phyloP scores from a whole-genome alignment of 2,888 invertebrate genomes.

The Thecophora atra region DNA sequence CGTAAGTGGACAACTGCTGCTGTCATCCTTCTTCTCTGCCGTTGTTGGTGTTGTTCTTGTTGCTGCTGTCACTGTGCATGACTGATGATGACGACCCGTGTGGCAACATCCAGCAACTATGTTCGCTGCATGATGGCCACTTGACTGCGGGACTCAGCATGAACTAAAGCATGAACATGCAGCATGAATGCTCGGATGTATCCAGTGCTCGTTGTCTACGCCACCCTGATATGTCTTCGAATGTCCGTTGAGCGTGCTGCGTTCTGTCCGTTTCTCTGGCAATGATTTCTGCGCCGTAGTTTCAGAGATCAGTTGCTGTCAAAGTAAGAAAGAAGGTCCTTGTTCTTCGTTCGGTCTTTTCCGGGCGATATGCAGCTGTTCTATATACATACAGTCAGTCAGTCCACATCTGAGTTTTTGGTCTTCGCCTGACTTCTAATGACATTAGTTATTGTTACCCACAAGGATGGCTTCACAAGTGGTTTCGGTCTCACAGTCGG shows the following conservation, averaged over 20 bases:
- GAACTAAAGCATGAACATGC: not conserved
- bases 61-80: constrained; percentile 47
- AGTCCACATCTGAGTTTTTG: not conserved
- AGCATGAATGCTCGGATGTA: constrained; percentile 21
- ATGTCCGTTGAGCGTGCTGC: constrained; percentile 5
- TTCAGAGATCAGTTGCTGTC: not conserved
- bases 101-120: constrained; percentile 22
- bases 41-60: constrained; percentile 43
- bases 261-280: not conserved
- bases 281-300: not conserved
- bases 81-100: constrained; percentile 50
- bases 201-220: constrained; percentile 19
- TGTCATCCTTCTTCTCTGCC: constrained; percentile 4
- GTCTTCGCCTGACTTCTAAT: not conserved
- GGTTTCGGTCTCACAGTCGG: not conserved
- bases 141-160: constrained; percentile 25
- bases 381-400: too few species aligned
- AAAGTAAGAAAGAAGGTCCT: not conserved
- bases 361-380: not conserved
- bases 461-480: constrained; percentile 2
- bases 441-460: constrained; percentile 21
- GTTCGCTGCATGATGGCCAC: constrained; percentile 19
- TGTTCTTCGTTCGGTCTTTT: not conserved
- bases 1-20: constrained; percentile 40
- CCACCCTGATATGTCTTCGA: constrained; percentile 12